Evolutionary conservation across 2,888 invertebrate genomes (phyloP), one percentile per base, ranked within the genome.

Genomic region (Amphimallon solstitiale): DNA sequence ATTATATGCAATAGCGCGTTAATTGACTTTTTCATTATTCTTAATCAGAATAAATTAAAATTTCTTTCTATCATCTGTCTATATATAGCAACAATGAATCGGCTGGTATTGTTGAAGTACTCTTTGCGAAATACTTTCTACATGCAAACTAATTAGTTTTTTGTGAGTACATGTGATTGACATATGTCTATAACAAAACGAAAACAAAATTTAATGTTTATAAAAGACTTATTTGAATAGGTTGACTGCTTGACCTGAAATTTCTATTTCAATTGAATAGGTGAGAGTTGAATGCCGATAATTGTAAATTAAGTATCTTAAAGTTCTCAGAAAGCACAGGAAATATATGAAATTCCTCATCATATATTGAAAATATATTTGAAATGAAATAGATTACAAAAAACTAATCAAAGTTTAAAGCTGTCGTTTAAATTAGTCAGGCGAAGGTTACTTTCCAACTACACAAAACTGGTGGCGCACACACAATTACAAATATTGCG

Each of bases 1-100:
- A 66, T 66, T 66, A 63, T 66, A 66, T 56, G 66, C 66, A 37
- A 56, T 56, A 66, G 23, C 48, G 49, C 56, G 66, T 56, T 63
- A 66, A 66, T 66, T 56, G 66, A 48, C 54, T 63, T 66, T 66
- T 66, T 66, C 56, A 38, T 48, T 52, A 62, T 48, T 40, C 54
- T 43, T 46, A 43, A 54, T 51, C 52, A 40, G 63, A 63, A 63
- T 63, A 63, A 63, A 63, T 63, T 63, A 63, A 52, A 40, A 63
- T 40, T 45, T 43, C 34, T 38, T 52, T 46, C 46, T 59, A 38
- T 40, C 59, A 12, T 10, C 9, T 14, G 59, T 43, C 59, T 40
- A 15, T 43, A 40, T 43, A 43, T 23, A 38, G 21, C 21, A 46
- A 61, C 61, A 61, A 61, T 48, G 23, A 29, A 29, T 6, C 48